phyloP scores from a whole-genome alignment of 2,888 invertebrate species.

The Drosophila silvestris region DNA sequence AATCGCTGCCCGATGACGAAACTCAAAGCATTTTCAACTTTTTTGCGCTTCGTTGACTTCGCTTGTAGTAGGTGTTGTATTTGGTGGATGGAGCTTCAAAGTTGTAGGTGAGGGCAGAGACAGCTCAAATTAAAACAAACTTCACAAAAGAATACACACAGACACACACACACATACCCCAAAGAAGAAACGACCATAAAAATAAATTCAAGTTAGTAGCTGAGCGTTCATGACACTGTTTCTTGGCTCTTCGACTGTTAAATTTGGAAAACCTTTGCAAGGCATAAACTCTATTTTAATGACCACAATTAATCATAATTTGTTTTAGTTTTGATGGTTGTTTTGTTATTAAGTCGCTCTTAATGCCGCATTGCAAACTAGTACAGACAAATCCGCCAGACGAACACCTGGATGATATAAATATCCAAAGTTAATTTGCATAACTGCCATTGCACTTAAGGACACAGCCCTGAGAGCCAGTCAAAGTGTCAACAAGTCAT shows the following conservation, averaged over 20 bases:
- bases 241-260: constrained; percentile 51
- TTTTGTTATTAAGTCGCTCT: constrained; percentile 40
- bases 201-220: constrained; percentile 69
- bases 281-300: constrained; percentile 76
- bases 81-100: constrained; percentile 25
- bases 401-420: constrained; percentile 70
- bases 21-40: constrained; percentile 78
- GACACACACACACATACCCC: not conserved
- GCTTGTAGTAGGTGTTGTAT: constrained; percentile 66
- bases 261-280: constrained; percentile 69
- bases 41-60: constrained; percentile 81
- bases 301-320: constrained; percentile 78
- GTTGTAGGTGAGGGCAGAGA: constrained; percentile 21
- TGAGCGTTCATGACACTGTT: constrained; percentile 76
- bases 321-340: constrained; percentile 61
- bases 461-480: constrained; percentile 30
- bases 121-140: constrained; percentile 72
- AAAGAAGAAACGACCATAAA: constrained; percentile 38
- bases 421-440: constrained; percentile 56
- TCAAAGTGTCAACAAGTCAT: constrained; percentile 67
- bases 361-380: constrained; percentile 21
- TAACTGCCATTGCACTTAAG: constrained; percentile 51
- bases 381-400: not conserved
- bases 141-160: constrained; percentile 49
- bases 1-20: constrained; percentile 75